phyloP scores from a whole-genome alignment of 2,888 invertebrate species.

The Hecatera dysodea region DNA sequence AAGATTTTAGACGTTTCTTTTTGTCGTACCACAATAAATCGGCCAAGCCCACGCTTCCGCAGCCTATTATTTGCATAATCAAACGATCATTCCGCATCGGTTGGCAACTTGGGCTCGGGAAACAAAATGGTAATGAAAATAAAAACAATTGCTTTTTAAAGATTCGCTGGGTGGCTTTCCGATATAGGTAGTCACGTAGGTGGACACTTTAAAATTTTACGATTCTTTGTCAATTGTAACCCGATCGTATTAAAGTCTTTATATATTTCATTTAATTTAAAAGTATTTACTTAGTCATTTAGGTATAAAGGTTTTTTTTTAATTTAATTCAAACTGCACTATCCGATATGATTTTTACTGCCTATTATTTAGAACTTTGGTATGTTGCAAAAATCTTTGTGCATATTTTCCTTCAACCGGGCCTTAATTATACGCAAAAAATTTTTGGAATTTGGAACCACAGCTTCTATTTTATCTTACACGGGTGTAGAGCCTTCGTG shows the following conservation, averaged over 20 bases:
- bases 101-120: slow-evolving; percentile 69
- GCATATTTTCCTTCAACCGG: slow-evolving; percentile 15
- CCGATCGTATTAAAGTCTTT: slow-evolving; percentile 5
- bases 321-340: background rate
- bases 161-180: slow-evolving; percentile 26
- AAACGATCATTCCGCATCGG: slow-evolving; percentile 82
- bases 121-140: slow-evolving; percentile 53
- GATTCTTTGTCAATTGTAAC: slow-evolving; percentile 17
- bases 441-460: background rate
- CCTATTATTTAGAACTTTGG: too few relatives aligned
- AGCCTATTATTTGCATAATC: slow-evolving; percentile 79
- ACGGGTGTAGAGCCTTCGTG: background rate
- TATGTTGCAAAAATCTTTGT: background rate
- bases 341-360: background rate
- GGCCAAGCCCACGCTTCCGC: slow-evolving; percentile 83
- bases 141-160: slow-evolving; percentile 46
- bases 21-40: slow-evolving; percentile 67
- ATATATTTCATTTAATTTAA: background rate
- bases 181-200: slow-evolving; percentile 27
- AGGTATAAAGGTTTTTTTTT: too few relatives aligned
- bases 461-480: background rate
- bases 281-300: too few relatives aligned
- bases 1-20: slow-evolving; percentile 62
- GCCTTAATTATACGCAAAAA: background rate
- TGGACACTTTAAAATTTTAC: slow-evolving; percentile 22